Conservation (phyloP, 2,888 invertebrate genomes). For the Heteropelma amictum region DNA sequence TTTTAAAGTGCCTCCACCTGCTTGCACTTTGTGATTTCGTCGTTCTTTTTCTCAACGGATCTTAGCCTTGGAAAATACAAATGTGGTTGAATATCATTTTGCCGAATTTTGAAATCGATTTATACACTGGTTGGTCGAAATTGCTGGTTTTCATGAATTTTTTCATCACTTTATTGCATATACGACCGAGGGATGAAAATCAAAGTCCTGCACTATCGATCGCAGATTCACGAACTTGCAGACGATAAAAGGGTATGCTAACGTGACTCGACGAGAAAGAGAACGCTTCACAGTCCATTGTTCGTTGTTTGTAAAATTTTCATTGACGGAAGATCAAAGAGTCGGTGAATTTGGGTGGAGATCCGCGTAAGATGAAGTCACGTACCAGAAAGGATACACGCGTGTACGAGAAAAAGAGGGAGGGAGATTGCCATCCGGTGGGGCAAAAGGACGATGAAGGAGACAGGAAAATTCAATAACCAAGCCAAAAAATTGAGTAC, state of each 20-base stretch:
- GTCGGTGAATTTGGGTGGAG: background rate
- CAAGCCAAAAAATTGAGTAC: slow-evolving; percentile 67
- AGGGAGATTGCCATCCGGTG: background rate
- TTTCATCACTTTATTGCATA: too few species aligned
- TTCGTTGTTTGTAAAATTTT: slow-evolving; percentile 16
- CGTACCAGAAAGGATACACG: background rate
- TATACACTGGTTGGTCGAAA: too few species aligned
- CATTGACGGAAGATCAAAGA: slow-evolving; percentile 17
- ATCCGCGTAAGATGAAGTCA: too few species aligned
- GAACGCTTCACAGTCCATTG: background rate
- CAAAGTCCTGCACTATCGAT: background rate
- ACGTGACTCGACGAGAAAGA: background rate
- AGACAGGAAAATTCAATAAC: slow-evolving; percentile 62
- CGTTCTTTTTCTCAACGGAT: too few species aligned
- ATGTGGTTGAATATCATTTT: too few species aligned
- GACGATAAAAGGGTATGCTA: background rate
- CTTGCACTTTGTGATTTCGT: too few species aligned
- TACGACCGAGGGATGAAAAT: too few species aligned
- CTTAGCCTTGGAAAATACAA: too few species aligned
- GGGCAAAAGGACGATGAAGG: background rate
- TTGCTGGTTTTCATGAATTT: too few species aligned
- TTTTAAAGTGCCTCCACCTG: background rate
- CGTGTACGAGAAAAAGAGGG: background rate
- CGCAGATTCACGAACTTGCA: background rate
- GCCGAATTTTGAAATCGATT: too few species aligned